Conservation (phyloP, 2,797 vertebrate genomes). For the Momotus momota region DNA sequence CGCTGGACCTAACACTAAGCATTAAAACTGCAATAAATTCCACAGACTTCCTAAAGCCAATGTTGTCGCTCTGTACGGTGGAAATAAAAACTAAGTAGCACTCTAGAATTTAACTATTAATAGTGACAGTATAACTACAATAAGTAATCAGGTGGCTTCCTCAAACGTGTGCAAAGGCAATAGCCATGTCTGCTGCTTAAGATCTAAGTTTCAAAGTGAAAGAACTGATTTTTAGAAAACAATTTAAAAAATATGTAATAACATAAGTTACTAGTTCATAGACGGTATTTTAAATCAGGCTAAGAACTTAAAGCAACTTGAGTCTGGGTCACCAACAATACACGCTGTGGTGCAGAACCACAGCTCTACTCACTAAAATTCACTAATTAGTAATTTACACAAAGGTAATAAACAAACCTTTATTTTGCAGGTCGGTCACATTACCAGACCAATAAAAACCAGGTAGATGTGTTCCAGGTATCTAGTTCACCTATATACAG, state of each 20-base stretch:
- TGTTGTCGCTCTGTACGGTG: background rate
- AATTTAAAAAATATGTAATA: background rate
- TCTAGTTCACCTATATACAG: background rate
- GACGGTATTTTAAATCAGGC: background rate
- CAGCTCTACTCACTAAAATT: background rate
- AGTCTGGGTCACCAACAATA: background rate
- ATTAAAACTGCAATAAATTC: background rate
- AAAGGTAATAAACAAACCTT: background rate
- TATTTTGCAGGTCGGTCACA: background rate
- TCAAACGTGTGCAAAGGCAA: background rate
- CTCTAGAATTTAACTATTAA: background rate
- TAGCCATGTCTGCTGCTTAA: background rate
- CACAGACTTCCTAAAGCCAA: background rate
- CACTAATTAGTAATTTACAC: background rate
- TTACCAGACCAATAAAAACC: background rate
- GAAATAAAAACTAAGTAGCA: background rate
- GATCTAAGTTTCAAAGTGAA: background rate
- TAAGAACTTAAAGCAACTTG: background rate
- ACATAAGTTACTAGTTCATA: background rate
- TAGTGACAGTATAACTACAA: background rate
- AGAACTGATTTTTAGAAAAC: background rate
- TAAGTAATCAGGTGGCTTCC: background rate
- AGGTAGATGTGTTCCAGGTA: background rate
- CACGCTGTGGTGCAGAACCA: background rate
- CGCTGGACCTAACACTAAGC: background rate